Conservation (phyloP, 2,888 invertebrate species). For the Andrena fulva region DNA sequence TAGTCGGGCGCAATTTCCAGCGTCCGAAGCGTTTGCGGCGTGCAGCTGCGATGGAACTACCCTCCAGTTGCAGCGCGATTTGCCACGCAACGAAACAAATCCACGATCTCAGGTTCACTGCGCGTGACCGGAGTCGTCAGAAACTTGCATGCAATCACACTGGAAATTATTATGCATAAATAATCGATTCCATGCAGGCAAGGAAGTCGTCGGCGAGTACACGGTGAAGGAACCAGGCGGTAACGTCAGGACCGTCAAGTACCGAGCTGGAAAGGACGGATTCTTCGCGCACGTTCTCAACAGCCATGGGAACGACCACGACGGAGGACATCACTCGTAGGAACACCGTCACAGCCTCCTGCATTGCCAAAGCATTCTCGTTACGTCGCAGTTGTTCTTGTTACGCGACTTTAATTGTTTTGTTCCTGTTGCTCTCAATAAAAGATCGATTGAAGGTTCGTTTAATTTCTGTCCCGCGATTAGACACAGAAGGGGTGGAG, state of each 20-base stretch:
- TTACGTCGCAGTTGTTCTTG: conserved; percentile 33
- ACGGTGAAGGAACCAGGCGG: conserved; percentile 89
- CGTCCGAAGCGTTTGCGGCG: too few species aligned
- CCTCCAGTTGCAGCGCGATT: too few species aligned
- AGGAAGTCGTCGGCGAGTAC: conserved; percentile 90
- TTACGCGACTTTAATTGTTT: conserved; percentile 37
- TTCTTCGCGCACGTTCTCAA: conserved; percentile 87
- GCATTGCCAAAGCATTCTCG: conserved; percentile 43
- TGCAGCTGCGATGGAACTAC: too few species aligned
- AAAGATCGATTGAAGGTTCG: conserved; percentile 1
- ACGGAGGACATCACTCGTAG: conserved; percentile 38
- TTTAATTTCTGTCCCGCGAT: too few species aligned
- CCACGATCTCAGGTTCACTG: too few species aligned
- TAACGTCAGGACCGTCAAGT: conserved; percentile 88
- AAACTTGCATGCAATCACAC: background rate
- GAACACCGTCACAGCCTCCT: background rate
- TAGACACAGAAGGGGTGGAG: too few species aligned
- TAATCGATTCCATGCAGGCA: conserved; percentile 84
- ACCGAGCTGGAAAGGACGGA: conserved; percentile 88
- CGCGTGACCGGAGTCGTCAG: too few species aligned
- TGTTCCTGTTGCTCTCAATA: conserved; percentile 16
- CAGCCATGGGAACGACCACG: conserved; percentile 76
- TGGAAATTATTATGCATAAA: background rate
- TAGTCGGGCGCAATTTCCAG: too few species aligned
- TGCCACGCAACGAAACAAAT: too few species aligned